phyloP scores from a whole-genome alignment of 1,140 invertebrate species.

The Drosophila oshimai region DNA sequence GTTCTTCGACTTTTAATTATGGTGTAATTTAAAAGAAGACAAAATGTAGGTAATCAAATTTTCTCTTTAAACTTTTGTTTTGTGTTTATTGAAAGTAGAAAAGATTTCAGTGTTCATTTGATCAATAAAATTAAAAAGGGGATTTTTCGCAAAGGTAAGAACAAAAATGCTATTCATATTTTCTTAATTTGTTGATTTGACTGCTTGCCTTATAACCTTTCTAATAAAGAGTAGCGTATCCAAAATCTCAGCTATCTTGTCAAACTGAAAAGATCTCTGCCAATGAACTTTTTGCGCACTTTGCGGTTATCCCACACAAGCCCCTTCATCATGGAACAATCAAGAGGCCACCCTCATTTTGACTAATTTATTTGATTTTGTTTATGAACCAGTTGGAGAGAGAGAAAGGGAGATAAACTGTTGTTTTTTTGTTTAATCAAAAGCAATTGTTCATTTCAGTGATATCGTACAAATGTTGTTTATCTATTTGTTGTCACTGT shows the following conservation, averaged over 20 bases:
- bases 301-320: constrained; percentile 26
- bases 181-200: too few relatives aligned
- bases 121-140: too few relatives aligned
- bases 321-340: constrained; percentile 25
- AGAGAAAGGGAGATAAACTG: constrained; percentile 25
- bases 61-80: too few relatives aligned
- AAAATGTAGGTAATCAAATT: too few relatives aligned
- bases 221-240: constrained; percentile 9
- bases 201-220: not conserved
- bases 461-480: constrained; percentile 53
- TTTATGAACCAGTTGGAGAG: constrained; percentile 32
- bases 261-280: constrained; percentile 12
- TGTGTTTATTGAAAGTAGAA: too few relatives aligned
- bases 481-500: constrained; percentile 28
- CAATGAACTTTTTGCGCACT: constrained; percentile 51
- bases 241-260: constrained; percentile 15
- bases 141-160: too few relatives aligned
- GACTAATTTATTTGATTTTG: constrained; percentile 77
- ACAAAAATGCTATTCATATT: too few relatives aligned
- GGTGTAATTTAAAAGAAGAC: too few relatives aligned
- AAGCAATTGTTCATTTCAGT: constrained; percentile 76
- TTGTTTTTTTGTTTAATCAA: constrained; percentile 77
- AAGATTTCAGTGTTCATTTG: too few relatives aligned
- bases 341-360: constrained; percentile 72
- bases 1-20: too few relatives aligned